Evolutionary conservation across 2,113 vertebrate species (phyloP).

Genomic region (Ramphastos sulfuratus): DNA sequence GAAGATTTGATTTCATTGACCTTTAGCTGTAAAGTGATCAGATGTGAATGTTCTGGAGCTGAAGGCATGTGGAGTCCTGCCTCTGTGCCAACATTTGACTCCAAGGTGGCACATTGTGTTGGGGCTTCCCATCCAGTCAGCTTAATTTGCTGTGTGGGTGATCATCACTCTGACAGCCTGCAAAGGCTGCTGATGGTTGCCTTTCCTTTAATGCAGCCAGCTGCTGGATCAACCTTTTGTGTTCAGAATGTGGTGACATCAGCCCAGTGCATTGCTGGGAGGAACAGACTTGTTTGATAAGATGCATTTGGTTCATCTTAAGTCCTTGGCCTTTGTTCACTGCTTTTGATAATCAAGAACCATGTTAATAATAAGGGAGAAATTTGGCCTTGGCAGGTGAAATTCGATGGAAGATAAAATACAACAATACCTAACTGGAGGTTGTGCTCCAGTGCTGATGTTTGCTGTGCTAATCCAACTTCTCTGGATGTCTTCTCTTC

Average conservation of each 20-base stretch:
- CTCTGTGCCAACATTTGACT: not conserved
- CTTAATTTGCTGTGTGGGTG: not conserved
- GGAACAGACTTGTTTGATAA: not conserved
- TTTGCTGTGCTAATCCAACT: fast-evolving
- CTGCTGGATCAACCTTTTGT: not conserved
- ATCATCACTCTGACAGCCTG: not conserved
- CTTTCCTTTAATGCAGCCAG: not conserved
- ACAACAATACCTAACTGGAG: fast-evolving
- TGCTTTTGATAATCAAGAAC: not conserved
- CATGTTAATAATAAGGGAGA: not conserved
- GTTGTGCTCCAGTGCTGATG: fast-evolving
- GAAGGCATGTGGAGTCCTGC: not conserved
- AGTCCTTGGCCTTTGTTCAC: not conserved
- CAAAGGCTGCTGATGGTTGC: not conserved
- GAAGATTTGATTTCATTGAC: not conserved
- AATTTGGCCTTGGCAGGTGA: not conserved
- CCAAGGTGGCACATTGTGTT: not conserved
- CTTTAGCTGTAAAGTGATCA: not conserved
- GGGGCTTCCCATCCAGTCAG: not conserved
- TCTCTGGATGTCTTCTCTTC: slow-evolving; percentile 22
- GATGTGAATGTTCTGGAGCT: not conserved
- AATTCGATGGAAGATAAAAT: not conserved
- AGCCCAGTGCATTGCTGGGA: not conserved
- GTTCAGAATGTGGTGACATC: not conserved
- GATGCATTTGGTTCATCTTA: not conserved